Conservation (phyloP, 2,888 invertebrate species). For the Drosophila aldrichi region DNA sequence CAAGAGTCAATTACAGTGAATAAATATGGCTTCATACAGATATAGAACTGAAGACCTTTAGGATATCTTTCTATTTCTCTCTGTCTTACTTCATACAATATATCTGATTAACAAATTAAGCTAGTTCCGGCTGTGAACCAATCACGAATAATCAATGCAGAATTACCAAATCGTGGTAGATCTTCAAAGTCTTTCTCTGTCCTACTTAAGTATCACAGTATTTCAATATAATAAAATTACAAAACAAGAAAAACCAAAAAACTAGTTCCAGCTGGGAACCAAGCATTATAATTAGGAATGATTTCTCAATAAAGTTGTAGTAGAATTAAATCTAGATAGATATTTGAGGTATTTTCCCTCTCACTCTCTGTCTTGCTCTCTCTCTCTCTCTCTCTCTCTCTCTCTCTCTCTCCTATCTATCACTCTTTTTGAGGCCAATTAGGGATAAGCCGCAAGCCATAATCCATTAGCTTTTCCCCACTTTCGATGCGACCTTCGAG, state of each 20-base stretch:
- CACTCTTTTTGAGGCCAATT: conserved; percentile 3
- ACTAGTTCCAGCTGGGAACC: too few species aligned
- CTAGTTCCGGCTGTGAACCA: not conserved
- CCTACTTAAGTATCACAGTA: too few species aligned
- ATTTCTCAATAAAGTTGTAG: not conserved
- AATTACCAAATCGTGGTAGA: too few species aligned
- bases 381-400: not conserved
- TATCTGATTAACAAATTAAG: not conserved
- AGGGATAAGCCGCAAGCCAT: not conserved
- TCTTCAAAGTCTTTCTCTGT: too few species aligned
- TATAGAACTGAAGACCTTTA: too few species aligned
- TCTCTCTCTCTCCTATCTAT: not conserved
- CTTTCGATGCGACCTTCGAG: conserved; percentile 37
- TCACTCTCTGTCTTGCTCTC: not conserved
- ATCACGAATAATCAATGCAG: too few species aligned
- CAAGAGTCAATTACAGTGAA: too few species aligned
- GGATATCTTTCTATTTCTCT: too few species aligned
- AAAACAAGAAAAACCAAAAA: too few species aligned
- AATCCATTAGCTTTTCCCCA: conserved; percentile 9
- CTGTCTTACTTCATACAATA: not conserved
- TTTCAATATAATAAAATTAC: too few species aligned
- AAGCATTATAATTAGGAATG: not conserved
- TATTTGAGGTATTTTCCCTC: not conserved
- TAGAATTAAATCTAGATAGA: not conserved
- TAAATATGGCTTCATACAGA: too few species aligned